Evolutionary conservation across 2,888 invertebrate species (phyloP).

Genomic region (Mantis religiosa): DNA sequence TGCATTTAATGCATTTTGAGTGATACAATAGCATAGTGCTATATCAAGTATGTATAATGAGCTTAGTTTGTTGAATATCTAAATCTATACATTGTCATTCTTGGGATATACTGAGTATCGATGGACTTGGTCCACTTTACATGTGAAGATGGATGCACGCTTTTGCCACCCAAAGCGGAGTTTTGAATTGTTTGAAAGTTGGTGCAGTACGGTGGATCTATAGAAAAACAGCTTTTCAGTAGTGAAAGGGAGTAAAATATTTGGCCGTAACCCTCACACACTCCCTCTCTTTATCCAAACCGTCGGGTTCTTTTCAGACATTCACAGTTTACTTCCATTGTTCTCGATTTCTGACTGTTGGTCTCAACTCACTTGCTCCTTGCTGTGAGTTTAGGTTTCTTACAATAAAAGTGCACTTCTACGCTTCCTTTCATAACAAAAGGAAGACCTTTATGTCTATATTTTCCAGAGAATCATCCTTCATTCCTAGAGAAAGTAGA

Average conservation of each 20-base stretch:
- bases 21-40: no score
- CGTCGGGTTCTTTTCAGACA: no score
- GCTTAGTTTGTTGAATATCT: no score
- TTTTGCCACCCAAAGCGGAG: not conserved
- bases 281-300: no score
- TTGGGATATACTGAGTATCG: no score
- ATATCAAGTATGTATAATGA: no score
- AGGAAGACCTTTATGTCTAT: not conserved
- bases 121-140: no score
- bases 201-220: no score
- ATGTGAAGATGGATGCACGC: not conserved
- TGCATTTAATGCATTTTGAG: no score
- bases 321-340: not conserved
- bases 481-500: not conserved
- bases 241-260: no score
- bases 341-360: not conserved
- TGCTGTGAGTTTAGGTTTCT: not conserved
- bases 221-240: no score
- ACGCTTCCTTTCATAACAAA: not conserved
- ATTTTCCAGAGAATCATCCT: not conserved
- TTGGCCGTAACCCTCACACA: no score
- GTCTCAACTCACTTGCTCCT: not conserved
- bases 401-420: not conserved
- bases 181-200: not conserved
- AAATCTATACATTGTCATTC: not conserved